Base-by-base conservation (phyloP, 1,140 invertebrate genomes). In the Trichonephila clavipes region DNA sequence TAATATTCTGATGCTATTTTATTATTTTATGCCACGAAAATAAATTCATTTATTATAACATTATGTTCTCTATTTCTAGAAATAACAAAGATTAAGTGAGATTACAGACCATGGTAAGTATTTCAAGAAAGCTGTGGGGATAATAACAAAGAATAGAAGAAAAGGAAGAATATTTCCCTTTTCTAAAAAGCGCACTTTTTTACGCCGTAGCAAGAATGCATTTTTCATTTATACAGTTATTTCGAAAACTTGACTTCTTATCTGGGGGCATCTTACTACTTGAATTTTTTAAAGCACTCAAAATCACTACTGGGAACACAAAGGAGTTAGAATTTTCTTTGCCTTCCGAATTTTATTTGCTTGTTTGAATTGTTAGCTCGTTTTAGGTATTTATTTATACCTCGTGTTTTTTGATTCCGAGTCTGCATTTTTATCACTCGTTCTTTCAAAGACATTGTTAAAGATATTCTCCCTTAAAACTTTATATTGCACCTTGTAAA, bases 1-100 rank as follows among this genome's bases (percentile, higher is more conserved):
- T 28, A 28, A 28, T 28, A 28, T 1, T 28, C 28, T 28, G 28
- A 28, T 28, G 28, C 1, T 28, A 28, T 28, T 28, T 28, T 28
- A 28, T 28, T 28, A 28, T 28, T 28, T 28, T n/a, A 82, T 40
- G 44, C 40, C 81, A 19, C 81, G 59, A n/a, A 14, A 24, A 61
- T 21, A n/a, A n/a, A 10, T 59, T 86, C 51, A 86, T 86, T 86
- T 86, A 86, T 86, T 86, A 86, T 59, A 86, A 86, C 83, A 86
- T 86, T 86, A 86, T 86, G 83, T 59, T 21, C 59, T 86, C 34
- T 8, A 8, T 86, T 51, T 40, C 7, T 51, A 24, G 10, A 44
- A 59, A 59, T 59, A 59, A 61, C 51, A 34, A 59, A 86, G 83
- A 86, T 40, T 59, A 86, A 8, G 5, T 51, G n/a, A 18, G 18